phyloP scores from a whole-genome alignment of 2,113 vertebrate genomes.

The Tragelaphus strepsiceros region DNA sequence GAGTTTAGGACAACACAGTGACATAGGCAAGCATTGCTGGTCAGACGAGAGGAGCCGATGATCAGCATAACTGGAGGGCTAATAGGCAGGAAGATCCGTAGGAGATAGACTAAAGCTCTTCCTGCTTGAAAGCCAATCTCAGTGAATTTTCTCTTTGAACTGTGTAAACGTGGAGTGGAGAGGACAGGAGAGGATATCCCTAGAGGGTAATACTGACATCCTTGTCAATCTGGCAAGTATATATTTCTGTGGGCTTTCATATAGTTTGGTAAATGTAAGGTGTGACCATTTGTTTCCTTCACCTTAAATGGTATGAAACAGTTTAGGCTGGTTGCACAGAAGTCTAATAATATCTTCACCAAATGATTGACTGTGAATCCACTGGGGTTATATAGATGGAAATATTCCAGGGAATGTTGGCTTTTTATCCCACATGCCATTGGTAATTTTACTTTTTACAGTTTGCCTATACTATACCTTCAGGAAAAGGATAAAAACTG shows the following conservation, averaged over 20 bases:
- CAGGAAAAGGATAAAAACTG: not conserved
- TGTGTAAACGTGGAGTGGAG: not conserved
- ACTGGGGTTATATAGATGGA: not conserved
- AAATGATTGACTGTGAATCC: not conserved
- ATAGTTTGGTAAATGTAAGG: not conserved
- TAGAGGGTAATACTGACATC: not conserved
- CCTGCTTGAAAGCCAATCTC: not conserved
- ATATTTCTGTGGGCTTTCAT: conserved; percentile 3
- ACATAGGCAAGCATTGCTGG: not conserved
- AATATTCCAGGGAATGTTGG: not conserved
- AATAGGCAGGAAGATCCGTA: not conserved
- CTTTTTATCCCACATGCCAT: not conserved
- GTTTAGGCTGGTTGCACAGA: not conserved
- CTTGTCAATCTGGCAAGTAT: not conserved
- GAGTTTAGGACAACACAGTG: not conserved
- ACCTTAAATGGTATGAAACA: conserved; percentile 18
- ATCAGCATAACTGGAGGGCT: not conserved
- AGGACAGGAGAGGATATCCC: not conserved
- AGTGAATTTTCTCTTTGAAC: not conserved
- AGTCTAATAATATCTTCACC: not conserved
- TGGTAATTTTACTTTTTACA: not conserved
- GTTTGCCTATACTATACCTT: not conserved
- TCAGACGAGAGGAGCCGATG: not conserved
- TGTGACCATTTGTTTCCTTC: not conserved
- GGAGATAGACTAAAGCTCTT: not conserved